Evolutionary conservation across 2,797 vertebrate genomes (phyloP), one percentile per base, ranked within the genome.

Genomic region (Scleropages formosus): DNA sequence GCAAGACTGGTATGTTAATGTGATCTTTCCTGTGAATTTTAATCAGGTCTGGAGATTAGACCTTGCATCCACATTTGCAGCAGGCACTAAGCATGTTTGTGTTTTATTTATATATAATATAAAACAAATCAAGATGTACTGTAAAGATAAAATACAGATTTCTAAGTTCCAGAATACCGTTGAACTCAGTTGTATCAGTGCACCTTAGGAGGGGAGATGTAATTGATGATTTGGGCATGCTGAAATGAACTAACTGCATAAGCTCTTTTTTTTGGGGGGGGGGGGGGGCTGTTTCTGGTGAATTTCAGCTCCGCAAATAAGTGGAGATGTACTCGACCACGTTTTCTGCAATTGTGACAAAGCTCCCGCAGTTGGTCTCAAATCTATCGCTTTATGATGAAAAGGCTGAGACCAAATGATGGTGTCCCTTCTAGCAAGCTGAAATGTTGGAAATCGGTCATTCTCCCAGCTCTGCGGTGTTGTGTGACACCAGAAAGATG

Each of bases 401-500:
- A 39, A 6, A 39, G 31, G 39, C 39, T 39, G 31, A 39, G 31
- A 31, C 31, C 6, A 6, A n/a, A n/a, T n/a, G 31, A 2, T 39
- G 31, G 6, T 39, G 31, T 39, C 31, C 31, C 31, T 39, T 39
- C 39, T 3, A 10, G 53, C 18, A 12, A 51, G 49, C 49, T 51
- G 51, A 9, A 51, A 7, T 51, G 7, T 56, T 2, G 18, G 11
- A 39, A 39, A 4, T 31, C 0, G 15, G 16, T 53, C 24, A 26
- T 56, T 76, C 53, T 22, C 64, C 65, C 3, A 13, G 4, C 20
- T 60, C 58, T 24, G 22, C 24, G 4, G 10, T 18, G 0, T 62
- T 51, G 11, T 92, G 93, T 18, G 93, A 92, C 81, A 94, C 90
- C 62, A 94, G 91, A 65, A 93, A 94, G 62, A 94, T 85, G 4